A percentile compares a stretch with the other conserved stretches of the same genome.
These are phyloP conservation scores for Nephrocerus scutellatus DNA, from an alignment of 2,888 invertebrate genomes.

Conservation along the genomic window DNA sequence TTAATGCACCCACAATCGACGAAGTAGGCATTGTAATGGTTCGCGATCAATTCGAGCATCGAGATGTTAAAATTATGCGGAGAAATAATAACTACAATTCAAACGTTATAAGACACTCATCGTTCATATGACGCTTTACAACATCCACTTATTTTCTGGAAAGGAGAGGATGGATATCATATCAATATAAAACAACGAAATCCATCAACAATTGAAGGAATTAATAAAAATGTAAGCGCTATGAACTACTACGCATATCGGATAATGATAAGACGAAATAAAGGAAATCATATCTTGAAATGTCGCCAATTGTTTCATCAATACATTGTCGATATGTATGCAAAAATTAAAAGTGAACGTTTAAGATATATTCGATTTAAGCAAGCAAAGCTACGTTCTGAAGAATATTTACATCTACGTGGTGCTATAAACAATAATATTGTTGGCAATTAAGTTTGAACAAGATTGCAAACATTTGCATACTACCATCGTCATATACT, in stretches of 20 bases:
- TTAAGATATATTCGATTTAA: slow-evolving; percentile 31
- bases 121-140: too few relatives aligned
- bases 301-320: slow-evolving; percentile 32
- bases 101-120: too few relatives aligned
- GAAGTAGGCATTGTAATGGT: too few relatives aligned
- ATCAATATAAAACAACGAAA: too few relatives aligned
- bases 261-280: background rate
- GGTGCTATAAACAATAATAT: slow-evolving; percentile 25
- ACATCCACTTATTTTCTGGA: too few relatives aligned
- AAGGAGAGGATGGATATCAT: too few relatives aligned
- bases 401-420: slow-evolving; percentile 36
- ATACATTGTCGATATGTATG: slow-evolving; percentile 37
- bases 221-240: background rate
- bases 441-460: slow-evolving; percentile 18
- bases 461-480: slow-evolving; percentile 11
- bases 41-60: too few relatives aligned
- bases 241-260: background rate
- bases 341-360: slow-evolving; percentile 34
- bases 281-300: slow-evolving; percentile 19
- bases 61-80: too few relatives aligned
- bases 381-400: slow-evolving; percentile 29
- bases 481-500: slow-evolving; percentile 14
- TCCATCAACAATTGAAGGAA: too few relatives aligned
- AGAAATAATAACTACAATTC: too few relatives aligned
- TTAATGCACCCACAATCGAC: too few relatives aligned